A percentile compares a stretch with the other conserved stretches of the same genome.
These are phyloP conservation scores for Drosophila saltans DNA, from an alignment of 1,140 invertebrate species.

Conservation along the genomic window DNA sequence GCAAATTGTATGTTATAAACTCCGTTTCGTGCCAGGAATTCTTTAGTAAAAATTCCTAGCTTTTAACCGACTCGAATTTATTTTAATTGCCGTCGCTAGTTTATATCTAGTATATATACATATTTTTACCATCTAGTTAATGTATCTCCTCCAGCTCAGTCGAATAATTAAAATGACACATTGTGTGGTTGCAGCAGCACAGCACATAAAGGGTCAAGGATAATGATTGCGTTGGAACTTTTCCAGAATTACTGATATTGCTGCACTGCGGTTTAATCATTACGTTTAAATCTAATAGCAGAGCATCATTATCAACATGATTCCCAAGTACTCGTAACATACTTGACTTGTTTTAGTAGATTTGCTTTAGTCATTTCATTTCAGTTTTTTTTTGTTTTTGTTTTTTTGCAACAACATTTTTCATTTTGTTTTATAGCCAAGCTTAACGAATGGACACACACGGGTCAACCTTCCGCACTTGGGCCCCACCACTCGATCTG, in stretches of 20 bases:
- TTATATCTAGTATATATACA: not conserved
- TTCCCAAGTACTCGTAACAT: constrained; percentile 27
- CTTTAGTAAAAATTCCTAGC: constrained; percentile 4
- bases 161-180: constrained; percentile 20
- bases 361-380: not conserved
- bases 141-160: not conserved
- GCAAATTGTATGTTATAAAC: not conserved
- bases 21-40: not conserved
- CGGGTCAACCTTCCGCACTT: constrained; percentile 53
- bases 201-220: constrained; percentile 10
- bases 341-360: constrained; percentile 40
- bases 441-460: constrained; percentile 39
- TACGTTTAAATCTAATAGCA: constrained; percentile 76
- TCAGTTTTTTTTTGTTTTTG: constrained; percentile 15
- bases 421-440: constrained; percentile 74
- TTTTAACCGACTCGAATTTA: not conserved
- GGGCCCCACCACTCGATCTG: constrained; percentile 38
- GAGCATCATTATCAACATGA: constrained; percentile 18
- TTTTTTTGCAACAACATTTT: constrained; percentile 73
- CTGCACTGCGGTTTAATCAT: constrained; percentile 64
- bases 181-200: constrained; percentile 11
- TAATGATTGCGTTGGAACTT: constrained; percentile 57
- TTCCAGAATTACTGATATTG: constrained; percentile 17
- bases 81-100: constrained; percentile 8
- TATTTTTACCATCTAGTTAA: not conserved